Conservation (phyloP, 2,797 vertebrate species). For the Masticophis lateralis region DNA sequence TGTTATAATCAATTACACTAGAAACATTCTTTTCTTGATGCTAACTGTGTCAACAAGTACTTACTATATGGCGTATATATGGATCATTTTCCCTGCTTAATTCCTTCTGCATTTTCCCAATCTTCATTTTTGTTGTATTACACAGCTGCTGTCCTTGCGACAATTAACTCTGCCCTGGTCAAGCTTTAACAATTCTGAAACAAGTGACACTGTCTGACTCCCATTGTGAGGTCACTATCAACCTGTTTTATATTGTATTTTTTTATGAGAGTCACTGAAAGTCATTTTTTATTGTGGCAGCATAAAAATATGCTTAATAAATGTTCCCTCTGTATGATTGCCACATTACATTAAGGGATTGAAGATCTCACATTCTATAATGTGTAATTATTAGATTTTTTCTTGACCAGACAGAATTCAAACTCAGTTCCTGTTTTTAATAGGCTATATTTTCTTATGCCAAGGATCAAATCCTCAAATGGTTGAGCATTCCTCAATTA, state of each 20-base stretch:
- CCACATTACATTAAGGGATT: background rate
- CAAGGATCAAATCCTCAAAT: background rate
- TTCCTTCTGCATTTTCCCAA: background rate
- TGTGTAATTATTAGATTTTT: background rate
- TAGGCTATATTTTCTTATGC: background rate
- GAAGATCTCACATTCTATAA: background rate
- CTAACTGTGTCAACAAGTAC: background rate
- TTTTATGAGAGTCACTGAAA: background rate
- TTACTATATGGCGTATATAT: background rate
- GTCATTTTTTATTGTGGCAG: background rate
- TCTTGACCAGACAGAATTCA: background rate
- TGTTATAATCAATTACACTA: background rate
- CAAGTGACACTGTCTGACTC: background rate
- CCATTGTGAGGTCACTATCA: background rate
- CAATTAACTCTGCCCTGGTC: background rate
- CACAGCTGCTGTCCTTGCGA: background rate
- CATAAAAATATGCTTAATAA: background rate
- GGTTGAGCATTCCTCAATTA: background rate
- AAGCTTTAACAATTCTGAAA: background rate
- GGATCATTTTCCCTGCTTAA: background rate
- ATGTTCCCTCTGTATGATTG: background rate
- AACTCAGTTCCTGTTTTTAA: background rate
- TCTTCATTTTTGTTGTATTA: background rate
- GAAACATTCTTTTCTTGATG: background rate
- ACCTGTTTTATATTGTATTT: background rate